Evolutionary conservation across 92 coral and sea anemone genomes (phyloP).

Genomic region (Parazoanthus darwini): DNA sequence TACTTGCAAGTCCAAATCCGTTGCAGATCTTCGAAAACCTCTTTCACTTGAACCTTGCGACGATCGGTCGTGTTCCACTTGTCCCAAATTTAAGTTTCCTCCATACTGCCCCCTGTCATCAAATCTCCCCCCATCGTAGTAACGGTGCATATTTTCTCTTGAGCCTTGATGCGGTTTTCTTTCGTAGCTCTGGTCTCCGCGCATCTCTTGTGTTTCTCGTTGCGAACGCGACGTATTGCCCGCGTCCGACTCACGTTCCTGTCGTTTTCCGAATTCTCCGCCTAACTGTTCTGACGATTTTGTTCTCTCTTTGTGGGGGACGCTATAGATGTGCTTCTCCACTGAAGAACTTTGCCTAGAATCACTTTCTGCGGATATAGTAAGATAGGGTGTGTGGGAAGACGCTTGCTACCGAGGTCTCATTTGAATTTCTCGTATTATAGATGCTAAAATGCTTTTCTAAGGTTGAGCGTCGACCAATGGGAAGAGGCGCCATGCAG

Average conservation of each 20-base stretch:
- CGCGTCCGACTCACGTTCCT: conserved; percentile 29
- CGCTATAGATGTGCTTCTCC: conserved; percentile 29
- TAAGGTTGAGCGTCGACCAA: conserved; percentile 31
- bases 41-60: conserved; percentile 41
- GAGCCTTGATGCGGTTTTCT: conserved; percentile 25
- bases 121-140: conserved; percentile 39
- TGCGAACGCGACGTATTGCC: conserved; percentile 34
- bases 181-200: conserved; percentile 39
- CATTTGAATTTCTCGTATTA: conserved; percentile 44
- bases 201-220: conserved; percentile 36
- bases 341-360: conserved; percentile 17
- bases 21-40: conserved; percentile 32
- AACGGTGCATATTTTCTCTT: conserved; percentile 31
- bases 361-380: conserved; percentile 46
- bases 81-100: conserved; percentile 1
- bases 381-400: conserved; percentile 45
- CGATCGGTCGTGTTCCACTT: conserved; percentile 35
- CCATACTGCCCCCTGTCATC: conserved; percentile 16
- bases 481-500: conserved; percentile 30
- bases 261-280: conserved; percentile 37
- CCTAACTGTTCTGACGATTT: neutral
- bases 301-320: conserved; percentile 29
- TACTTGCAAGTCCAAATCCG: conserved; percentile 36
- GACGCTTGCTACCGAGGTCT: conserved; percentile 36
- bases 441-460: conserved; percentile 38